Evolutionary conservation across 92 coral and sea anemone genomes (phyloP), one percentile per base, ranked within the genome.

Genomic region (Siderastrea siderea): DNA sequence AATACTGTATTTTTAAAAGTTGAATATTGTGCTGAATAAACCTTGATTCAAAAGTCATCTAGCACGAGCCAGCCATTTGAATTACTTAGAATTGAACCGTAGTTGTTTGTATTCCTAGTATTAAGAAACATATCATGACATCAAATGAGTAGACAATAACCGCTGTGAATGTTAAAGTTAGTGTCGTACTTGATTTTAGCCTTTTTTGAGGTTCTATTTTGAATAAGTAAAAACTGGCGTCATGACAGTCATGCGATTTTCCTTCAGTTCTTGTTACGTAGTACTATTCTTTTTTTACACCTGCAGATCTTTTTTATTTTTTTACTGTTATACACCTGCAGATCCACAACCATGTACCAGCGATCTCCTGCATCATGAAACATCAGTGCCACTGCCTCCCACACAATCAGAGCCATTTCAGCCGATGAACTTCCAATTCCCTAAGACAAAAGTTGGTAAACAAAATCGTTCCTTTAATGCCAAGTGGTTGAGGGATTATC

Each of bases 401-500:
- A 75, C 84, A 14, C 82, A 8, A 7, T 51, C 74, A 63, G 53
- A 70, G 78, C 94, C 94, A 84, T 78, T 74, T 75, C 92, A 87
- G 81, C 95, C 94, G 77, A 79, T 55, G 77, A 88, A 94, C 71
- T 92, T 90, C 86, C 46, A 68, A 64, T 94, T 90, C 71, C 95
- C 94, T 62, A 81, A 75, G 73, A 77, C 58, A 86, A 92, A 61
- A 66, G 77, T 79, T 19, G 90, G 90, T 76, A 60, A 80, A 72
- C 87, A 87, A 89, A 88, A 80, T 68, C 94, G 91, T 79, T 71
- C 91, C 2, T 94, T 94, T 89, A 86, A 91, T 67, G 75, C 88
- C 63, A 91, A 76, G 85, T 94, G 94, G 97, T 94, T 89, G 58
- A 89, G 80, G 48, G 88, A 89, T 75, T 95, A 82, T 76, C 93